These are phyloP conservation scores for Takifugu ocellatus DNA, from an alignment of 2,797 vertebrate species.

Conservation along the genomic window DNA sequence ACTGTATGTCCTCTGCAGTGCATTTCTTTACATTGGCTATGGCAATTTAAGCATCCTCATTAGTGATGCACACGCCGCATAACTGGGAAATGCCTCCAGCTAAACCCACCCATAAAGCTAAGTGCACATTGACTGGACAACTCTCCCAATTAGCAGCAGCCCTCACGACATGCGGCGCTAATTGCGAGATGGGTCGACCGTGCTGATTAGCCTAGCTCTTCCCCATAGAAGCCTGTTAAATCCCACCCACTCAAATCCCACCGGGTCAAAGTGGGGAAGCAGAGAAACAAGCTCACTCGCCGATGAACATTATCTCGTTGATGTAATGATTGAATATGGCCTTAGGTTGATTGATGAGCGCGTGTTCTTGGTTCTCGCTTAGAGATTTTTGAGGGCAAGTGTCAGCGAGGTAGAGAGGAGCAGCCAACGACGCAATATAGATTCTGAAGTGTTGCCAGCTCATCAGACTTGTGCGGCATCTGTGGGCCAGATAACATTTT, in stretches of 20 bases:
- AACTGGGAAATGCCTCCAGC: constrained; percentile 43
- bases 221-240: constrained; percentile 30
- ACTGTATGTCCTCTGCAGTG: constrained; percentile 21
- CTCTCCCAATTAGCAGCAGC: constrained; percentile 49
- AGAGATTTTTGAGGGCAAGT: constrained; percentile 32
- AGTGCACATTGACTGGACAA: constrained; percentile 43
- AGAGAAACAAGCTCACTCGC: constrained; percentile 22
- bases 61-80: no score
- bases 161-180: constrained; percentile 36
- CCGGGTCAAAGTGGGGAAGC: constrained; percentile 27
- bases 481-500: constrained; percentile 46
- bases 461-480: constrained; percentile 41
- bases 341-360: constrained; percentile 5
- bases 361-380: constrained; percentile 19
- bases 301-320: constrained; percentile 41
- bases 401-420: neutral
- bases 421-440: constrained; percentile 21
- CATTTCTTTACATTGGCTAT: neutral
- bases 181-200: constrained; percentile 28
- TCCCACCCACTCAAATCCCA: constrained; percentile 33
- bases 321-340: constrained; percentile 27
- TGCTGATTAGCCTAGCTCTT: constrained; percentile 55
- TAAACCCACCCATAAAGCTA: constrained; percentile 41
- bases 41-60: no score
- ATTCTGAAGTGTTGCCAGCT: constrained; percentile 29